Evolutionary conservation across 1,140 invertebrate species (phyloP), one percentile per base, ranked within the genome.

Genomic region (Dysdera silvatica): DNA sequence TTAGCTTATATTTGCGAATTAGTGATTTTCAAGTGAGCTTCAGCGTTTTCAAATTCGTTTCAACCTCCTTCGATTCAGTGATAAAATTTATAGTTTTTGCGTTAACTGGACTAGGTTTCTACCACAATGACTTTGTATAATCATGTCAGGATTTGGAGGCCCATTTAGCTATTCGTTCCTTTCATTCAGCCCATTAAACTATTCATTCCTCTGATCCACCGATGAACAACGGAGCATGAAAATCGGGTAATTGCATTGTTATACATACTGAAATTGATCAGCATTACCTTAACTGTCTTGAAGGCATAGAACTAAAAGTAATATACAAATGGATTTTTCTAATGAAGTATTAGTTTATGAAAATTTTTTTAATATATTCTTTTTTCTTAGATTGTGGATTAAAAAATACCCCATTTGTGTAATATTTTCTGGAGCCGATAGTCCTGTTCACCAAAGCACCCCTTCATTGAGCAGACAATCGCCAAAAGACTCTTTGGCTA

Each of bases 341-440:
- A 40, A 20, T 20, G 14, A 40, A n/a, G n/a, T n/a, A n/a, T n/a
- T n/a, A n/a, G n/a, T n/a, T n/a, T n/a, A n/a, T n/a, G n/a, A n/a
- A n/a, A n/a, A n/a, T n/a, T n/a, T n/a, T n/a, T n/a, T n/a, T 4
- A 54, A 32, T 37, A 1, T 37, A 14, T 43, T 56, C 2, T 52
- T 35, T 29, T 56, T 35, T 47, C 40, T 18, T 47, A 71, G 75
- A 48, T 80, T 87, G 61, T 95, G 89, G 90, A 92, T 88, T 74
- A 91, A 92, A 76, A 93, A 93, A 73, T 94, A 92, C 77, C 91
- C 89, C 1, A 88, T 94, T 68, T 87, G 87, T 72, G 80, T 93
- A 41, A 80, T 80, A 23, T 64, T n/a, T 12, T 40, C 37, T 12
- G n/a, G 37, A 40, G 12, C 12, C n/a, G 12, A 40, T 40, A 12